A percentile compares a stretch with the other conserved stretches of the same genome.
phyloP scores from a whole-genome alignment of 2,113 vertebrate genomes.

The Parotia lawesii region DNA sequence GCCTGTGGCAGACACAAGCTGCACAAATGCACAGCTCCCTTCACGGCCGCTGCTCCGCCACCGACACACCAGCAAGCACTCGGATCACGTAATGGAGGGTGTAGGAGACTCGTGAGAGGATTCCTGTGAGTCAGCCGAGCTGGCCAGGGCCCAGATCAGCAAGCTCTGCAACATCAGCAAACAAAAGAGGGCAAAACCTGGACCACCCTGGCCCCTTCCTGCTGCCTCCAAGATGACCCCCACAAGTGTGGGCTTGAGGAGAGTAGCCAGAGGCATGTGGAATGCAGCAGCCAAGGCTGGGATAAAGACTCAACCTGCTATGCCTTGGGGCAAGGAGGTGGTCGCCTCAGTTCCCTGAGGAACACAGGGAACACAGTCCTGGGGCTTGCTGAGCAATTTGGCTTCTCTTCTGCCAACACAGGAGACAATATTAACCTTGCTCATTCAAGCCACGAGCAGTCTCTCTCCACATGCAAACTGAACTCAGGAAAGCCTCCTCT shows the following conservation, averaged over 20 bases:
- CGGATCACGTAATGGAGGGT: constrained; percentile 43
- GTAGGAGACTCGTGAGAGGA: constrained; percentile 10
- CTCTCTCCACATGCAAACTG: not conserved
- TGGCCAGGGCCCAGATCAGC: constrained; percentile 36
- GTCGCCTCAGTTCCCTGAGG: not conserved
- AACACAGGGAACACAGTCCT: not conserved
- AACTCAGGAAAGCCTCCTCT: not conserved
- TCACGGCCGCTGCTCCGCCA: not conserved
- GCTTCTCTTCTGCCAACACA: not conserved
- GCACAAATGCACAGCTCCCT: constrained; percentile 26
- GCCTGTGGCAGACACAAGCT: not conserved
- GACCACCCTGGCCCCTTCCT: constrained; percentile 10
- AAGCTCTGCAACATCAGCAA: constrained; percentile 14
- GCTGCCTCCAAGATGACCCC: not conserved
- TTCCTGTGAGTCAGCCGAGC: constrained; percentile 22
- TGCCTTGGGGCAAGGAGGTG: not conserved
- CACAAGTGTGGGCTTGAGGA: fast-evolving
- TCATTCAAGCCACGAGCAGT: not conserved
- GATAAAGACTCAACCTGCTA: not conserved
- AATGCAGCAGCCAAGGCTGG: not conserved
- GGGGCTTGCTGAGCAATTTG: not conserved
- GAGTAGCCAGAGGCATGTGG: not conserved
- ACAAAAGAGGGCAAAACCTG: constrained; percentile 28
- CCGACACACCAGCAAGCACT: not conserved
- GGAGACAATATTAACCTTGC: not conserved